A percentile compares a stretch with the other conserved stretches of the same genome.
These are phyloP conservation scores for Tetrao urogallus DNA, from an alignment of 2,113 vertebrate genomes.

Conservation along the genomic window DNA sequence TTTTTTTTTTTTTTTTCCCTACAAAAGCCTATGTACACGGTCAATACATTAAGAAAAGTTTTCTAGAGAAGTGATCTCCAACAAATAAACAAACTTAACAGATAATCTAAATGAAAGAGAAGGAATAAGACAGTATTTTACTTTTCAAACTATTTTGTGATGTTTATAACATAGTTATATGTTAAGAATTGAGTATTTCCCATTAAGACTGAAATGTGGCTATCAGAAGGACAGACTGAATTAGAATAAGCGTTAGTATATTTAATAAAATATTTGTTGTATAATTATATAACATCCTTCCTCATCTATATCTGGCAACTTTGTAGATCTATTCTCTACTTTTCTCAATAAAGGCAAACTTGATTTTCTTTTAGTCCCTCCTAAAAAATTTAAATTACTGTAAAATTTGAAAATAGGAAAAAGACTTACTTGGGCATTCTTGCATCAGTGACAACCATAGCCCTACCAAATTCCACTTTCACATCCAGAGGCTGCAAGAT, in stretches of 20 bases:
- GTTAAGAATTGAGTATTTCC: background rate
- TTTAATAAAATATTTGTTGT: background rate
- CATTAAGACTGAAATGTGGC: background rate
- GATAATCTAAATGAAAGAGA: background rate
- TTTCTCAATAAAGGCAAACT: background rate
- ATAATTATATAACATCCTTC: background rate
- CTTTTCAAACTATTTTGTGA: background rate
- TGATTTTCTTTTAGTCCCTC: background rate
- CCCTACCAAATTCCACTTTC: constrained; percentile 89
- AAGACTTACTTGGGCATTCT: constrained; percentile 92
- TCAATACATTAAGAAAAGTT: background rate
- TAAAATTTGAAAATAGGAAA: background rate
- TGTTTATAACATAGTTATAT: background rate
- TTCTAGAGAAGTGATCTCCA: background rate
- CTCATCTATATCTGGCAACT: background rate
- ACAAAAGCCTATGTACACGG: background rate
- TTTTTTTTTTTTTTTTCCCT: background rate
- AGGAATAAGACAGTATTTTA: background rate
- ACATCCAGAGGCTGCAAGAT: constrained; percentile 94
- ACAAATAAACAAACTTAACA: background rate
- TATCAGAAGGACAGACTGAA: background rate
- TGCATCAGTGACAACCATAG: constrained; percentile 93
- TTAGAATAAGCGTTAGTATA: background rate
- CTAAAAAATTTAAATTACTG: background rate
- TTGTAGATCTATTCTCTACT: background rate